A percentile compares a stretch with the other conserved stretches of the same genome.
Conservation (phyloP, 2,113 vertebrate species). For the Penelope pileata region DNA sequence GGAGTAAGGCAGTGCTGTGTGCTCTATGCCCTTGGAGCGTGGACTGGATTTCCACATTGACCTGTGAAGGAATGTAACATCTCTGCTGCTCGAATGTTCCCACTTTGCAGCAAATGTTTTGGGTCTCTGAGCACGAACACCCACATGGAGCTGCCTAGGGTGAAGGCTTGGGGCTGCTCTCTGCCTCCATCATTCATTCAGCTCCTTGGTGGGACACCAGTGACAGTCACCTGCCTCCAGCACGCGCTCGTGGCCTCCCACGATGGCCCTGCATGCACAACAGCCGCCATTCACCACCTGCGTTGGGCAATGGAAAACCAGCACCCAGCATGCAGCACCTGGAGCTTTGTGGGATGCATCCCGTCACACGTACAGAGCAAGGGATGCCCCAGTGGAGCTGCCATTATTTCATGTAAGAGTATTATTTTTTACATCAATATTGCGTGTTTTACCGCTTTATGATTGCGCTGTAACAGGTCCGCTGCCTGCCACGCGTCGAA, state of each 20-base stretch:
- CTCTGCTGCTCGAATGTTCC: too few species aligned
- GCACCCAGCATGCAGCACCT: neutral
- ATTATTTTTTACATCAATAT: neutral
- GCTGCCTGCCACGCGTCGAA: neutral
- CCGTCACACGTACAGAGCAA: accelerated
- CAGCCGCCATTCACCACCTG: neutral
- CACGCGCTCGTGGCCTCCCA: too few species aligned
- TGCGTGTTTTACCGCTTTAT: neutral
- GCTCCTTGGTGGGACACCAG: too few species aligned
- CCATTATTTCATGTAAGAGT: neutral
- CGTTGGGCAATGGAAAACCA: accelerated
- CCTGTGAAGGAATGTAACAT: neutral
- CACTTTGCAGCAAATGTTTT: too few species aligned
- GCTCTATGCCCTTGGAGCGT: neutral
- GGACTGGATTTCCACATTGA: neutral
- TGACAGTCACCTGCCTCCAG: too few species aligned
- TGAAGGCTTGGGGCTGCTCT: too few species aligned
- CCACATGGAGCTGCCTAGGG: too few species aligned
- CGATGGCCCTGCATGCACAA: too few species aligned
- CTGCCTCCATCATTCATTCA: too few species aligned
- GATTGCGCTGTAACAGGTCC: neutral
- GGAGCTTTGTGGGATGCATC: accelerated
- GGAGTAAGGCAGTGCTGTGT: neutral
- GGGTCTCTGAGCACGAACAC: too few species aligned
- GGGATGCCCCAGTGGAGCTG: neutral